These are phyloP conservation scores for Mus minutoides DNA, from an alignment of 2,797 vertebrate genomes.

Conservation along the genomic window DNA sequence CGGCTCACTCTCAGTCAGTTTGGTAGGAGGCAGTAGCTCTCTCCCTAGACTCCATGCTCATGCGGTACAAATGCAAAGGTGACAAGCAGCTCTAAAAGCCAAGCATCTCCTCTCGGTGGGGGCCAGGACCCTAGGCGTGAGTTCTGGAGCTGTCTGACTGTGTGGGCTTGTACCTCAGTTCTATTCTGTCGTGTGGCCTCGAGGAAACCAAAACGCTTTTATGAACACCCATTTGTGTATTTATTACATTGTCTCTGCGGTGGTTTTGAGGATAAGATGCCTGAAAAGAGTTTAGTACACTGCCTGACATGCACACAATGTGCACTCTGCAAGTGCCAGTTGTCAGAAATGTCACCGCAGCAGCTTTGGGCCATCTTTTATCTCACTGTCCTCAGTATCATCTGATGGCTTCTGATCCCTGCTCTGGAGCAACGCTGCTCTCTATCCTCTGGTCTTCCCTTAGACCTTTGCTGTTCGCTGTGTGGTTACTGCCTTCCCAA, in stretches of 20 bases:
- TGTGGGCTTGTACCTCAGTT: not conserved
- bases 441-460: not conserved
- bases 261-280: not conserved
- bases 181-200: not conserved
- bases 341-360: not conserved
- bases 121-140: not conserved
- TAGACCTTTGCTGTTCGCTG: not conserved
- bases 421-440: not conserved
- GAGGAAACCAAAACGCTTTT: not conserved
- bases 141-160: not conserved
- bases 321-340: not conserved
- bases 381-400: not conserved
- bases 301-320: not conserved
- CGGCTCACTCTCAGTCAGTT: conserved; percentile 23
- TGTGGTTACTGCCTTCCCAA: not conserved
- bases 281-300: not conserved
- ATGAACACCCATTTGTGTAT: not conserved
- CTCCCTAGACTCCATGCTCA: conserved; percentile 5
- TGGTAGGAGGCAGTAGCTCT: conserved; percentile 45
- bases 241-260: not conserved
- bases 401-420: not conserved
- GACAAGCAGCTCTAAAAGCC: not conserved
- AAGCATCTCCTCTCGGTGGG: conserved; percentile 6
- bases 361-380: not conserved
- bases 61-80: conserved; percentile 1